A percentile compares a stretch with the other conserved stretches of the same genome.
phyloP scores from a whole-genome alignment of 2,888 invertebrate species.

The Glaucopsyche alexis region DNA sequence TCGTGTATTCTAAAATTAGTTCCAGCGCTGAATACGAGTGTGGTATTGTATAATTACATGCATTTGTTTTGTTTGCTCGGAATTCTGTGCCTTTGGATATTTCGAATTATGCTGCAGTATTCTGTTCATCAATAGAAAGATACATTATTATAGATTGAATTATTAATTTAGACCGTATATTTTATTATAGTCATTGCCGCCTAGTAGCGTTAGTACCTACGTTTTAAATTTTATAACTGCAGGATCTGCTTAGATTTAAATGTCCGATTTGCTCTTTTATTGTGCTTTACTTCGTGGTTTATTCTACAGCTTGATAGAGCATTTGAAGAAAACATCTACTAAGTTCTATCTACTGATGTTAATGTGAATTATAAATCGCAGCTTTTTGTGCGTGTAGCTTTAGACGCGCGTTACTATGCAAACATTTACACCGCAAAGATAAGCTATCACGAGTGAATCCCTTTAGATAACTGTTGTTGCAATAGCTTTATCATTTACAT shows the following conservation, averaged over 20 bases:
- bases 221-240: no score
- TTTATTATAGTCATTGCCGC: no score
- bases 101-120: neutral
- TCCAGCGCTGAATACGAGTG: conserved; percentile 17
- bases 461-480: neutral
- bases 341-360: no score
- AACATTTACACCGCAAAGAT: neutral
- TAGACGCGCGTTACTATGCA: neutral
- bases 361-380: neutral
- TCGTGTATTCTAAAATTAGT: conserved; percentile 28
- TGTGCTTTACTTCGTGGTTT: no score
- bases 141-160: neutral
- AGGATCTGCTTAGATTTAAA: no score
- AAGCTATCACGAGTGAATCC: neutral
- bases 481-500: conserved; percentile 17
- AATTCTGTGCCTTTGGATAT: neutral
- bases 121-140: neutral
- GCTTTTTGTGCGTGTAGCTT: neutral
- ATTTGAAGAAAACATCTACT: no score
- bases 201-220: no score
- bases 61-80: conserved; percentile 11
- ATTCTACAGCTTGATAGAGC: no score
- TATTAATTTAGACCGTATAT: neutral
- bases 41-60: conserved; percentile 23
- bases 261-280: no score